Evolutionary conservation across 1,140 invertebrate genomes (phyloP), one percentile per base, ranked within the genome.

Genomic region (Cyclargus thomasi): DNA sequence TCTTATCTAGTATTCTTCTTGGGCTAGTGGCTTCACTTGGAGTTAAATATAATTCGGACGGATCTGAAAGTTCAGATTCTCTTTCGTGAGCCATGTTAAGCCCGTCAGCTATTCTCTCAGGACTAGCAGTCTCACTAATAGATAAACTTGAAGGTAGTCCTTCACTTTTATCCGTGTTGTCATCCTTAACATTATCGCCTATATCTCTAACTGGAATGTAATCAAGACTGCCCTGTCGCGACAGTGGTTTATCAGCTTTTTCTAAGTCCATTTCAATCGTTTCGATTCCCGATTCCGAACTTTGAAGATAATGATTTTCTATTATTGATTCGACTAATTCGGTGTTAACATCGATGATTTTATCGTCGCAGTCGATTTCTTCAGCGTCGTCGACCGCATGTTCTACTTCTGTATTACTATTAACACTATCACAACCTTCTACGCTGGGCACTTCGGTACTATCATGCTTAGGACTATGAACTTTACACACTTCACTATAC

Each of bases 271-370:
- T 53, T 73, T 78, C 88, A 11, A 84, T 77, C 7, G 78, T 88
- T 35, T 76, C 85, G 11, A 86, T 78, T 3, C 83, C 87, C 0
- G 86, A 90, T 68, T 88, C 87, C 0, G 82, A 78, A 70, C 80
- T 85, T 67, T 88, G 80, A 65, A 88, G 53, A 6, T 81, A 67
- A 63, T 82, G 82, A 65, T 92, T 93, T 67, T 93, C 92, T 66
- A 94, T 91, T 71, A 94, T 92, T 59, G 93, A 92, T 71, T 92
- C 88, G 8, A 92, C 92, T 67, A 92, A 87, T 75, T 92, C 91
- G 63, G 77, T 86, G 70, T 91, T 91, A 16, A 78, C 68, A 47
- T 81, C 79, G 62, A 82, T 77, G 64, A 81, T 70, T 73, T 81
- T 80, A 3, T 76, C 71, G 66, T 84, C 80, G 53, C 68, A 18